Evolutionary conservation across 2,113 vertebrate species (phyloP), one percentile per base, ranked within the genome.

Genomic region (Lasiurus cinereus): DNA sequence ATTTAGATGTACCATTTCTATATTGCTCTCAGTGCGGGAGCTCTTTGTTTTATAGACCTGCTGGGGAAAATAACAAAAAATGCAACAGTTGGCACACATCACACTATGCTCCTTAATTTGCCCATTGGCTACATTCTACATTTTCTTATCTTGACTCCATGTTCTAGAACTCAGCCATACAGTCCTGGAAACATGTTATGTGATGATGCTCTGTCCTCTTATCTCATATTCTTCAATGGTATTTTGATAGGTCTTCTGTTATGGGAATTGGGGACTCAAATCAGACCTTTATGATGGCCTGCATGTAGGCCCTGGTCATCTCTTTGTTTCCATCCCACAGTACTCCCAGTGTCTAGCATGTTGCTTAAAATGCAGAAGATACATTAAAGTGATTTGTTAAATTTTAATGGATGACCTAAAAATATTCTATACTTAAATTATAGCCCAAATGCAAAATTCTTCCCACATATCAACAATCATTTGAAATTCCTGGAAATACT

Each of bases 401-500:
- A 62, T 64, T 83, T 73, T 39, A 83, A 66, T 54, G 39, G 27
- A 72, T 6, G 8, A 85, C 56, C 8, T 52, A 70, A 91, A 74
- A 56, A 74, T 86, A 5, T 21, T 39, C 5, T 69, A 1, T 21
- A 90, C 22, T 84, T 93, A 67, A 72, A 88, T 87, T 87, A 90
- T 4, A 46, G 3, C 6, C 64, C 27, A 64, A 43, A 48, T 50
- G 29, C 5, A 83, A 39, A 88, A 8, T 82, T 87, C 39, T 62
- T n/a, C 31, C 43, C 6, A 54, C 43, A 70, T 29, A 72, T 46
- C 29, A 89, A 73, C 33, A 24, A 27, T 59, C 62, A 91, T 46
- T 83, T 16, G 46, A 86, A 93, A 85, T 59, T 66, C 52, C 27
- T 70, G 13, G 56, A 92, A 95, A 83, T 76, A 76, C 27, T 54